Percentiles rank a stretch among this genome's conserved stretches.
phyloP scores from a whole-genome alignment of 1,140 invertebrate species.

The Drosophila athabasca region DNA sequence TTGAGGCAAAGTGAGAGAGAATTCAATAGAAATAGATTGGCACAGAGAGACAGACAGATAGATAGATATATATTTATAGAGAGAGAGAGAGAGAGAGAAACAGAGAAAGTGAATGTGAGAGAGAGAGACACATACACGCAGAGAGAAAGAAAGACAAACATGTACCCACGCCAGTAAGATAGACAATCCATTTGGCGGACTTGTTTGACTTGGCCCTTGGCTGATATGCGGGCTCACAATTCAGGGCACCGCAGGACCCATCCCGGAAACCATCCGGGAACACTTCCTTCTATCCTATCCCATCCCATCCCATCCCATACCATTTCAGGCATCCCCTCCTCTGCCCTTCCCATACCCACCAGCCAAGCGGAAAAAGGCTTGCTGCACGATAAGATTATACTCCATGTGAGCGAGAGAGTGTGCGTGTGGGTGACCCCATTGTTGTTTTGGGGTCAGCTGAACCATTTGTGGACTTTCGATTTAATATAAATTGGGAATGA shows the following conservation, averaged over 20 bases:
- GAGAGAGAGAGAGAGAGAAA: background rate
- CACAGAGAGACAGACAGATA: slow-evolving; percentile 1
- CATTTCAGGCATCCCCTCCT: background rate
- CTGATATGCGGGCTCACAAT: slow-evolving; percentile 44
- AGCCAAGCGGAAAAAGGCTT: slow-evolving; percentile 75
- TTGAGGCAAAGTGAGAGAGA: slow-evolving; percentile 29
- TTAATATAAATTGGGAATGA: slow-evolving; percentile 80
- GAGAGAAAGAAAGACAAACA: background rate
- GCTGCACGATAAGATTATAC: slow-evolving; percentile 74
- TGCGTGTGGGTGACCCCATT: slow-evolving; percentile 42
- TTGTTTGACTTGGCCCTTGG: slow-evolving; percentile 24
- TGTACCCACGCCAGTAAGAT: slow-evolving; percentile 1
- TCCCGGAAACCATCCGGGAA: too few relatives aligned
- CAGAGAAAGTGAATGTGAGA: background rate
- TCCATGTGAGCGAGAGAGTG: slow-evolving; percentile 4
- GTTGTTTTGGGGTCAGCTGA: slow-evolving; percentile 53
- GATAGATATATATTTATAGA: slow-evolving; percentile 5
- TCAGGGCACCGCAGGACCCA: background rate
- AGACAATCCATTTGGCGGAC: slow-evolving; percentile 38
- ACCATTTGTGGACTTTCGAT: slow-evolving; percentile 62
- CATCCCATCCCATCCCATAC: background rate
- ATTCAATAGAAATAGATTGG: slow-evolving; percentile 32
- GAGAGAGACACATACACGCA: slow-evolving; percentile 6
- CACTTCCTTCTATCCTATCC: slow-evolving; percentile 1
- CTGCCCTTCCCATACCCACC: background rate